Percentiles rank a stretch among this genome's conserved stretches.
Conservation (phyloP, 2,888 invertebrate genomes). For the Mycalesis mineus region DNA sequence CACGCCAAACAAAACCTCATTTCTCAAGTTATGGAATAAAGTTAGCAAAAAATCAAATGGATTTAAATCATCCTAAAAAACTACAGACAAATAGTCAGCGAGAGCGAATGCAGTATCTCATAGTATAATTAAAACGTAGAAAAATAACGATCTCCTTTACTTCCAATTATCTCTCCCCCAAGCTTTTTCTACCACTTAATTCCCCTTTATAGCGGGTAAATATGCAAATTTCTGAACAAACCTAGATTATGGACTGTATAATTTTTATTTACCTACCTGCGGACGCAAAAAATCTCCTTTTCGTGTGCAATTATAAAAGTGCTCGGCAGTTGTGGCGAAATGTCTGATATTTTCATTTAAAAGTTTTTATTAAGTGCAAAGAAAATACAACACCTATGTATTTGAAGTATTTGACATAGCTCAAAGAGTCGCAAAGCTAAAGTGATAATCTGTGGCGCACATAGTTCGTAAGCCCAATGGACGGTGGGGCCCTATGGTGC, state of each 20-base stretch:
- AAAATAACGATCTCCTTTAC: slow-evolving; percentile 20
- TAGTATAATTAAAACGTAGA: slow-evolving; percentile 14
- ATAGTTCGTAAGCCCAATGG: too few species aligned
- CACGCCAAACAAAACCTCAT: too few species aligned
- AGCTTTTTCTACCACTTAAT: slow-evolving; percentile 26
- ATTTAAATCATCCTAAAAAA: too few species aligned
- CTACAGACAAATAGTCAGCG: neutral
- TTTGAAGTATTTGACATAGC: too few species aligned
- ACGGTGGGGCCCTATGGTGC: too few species aligned
- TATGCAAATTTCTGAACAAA: slow-evolving; percentile 28
- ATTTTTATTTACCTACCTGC: slow-evolving; percentile 19
- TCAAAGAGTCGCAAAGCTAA: too few species aligned
- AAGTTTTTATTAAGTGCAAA: neutral
- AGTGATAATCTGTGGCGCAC: too few species aligned
- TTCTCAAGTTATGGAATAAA: neutral
- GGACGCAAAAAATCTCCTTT: neutral
- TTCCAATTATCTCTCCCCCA: slow-evolving; percentile 25
- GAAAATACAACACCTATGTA: too few species aligned
- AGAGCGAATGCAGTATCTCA: slow-evolving; percentile 5
- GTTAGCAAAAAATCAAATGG: neutral
- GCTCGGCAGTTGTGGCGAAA: neutral
- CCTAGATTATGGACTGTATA: slow-evolving; percentile 14
- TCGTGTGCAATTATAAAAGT: neutral
- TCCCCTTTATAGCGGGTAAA: slow-evolving; percentile 23
- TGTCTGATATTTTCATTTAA: neutral